Percentiles rank a stretch among this genome's conserved stretches.
phyloP scores from a whole-genome alignment of 2,888 invertebrate species.

The Polymixis flavicincta region DNA sequence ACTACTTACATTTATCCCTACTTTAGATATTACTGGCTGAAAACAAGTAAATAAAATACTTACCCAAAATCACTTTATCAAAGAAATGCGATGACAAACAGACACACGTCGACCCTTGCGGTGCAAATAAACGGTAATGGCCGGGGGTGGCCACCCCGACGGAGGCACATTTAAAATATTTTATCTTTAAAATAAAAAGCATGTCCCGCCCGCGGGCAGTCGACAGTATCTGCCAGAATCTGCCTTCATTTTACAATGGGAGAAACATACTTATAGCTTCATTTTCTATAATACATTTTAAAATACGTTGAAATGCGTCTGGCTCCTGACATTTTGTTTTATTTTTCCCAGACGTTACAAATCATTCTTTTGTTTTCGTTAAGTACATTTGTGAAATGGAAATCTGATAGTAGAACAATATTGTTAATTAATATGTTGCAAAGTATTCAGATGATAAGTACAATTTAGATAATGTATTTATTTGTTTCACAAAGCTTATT shows the following conservation, averaged over 20 bases:
- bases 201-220: conserved; percentile 70
- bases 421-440: background rate
- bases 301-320: conserved; percentile 28
- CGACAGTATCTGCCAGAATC: conserved; percentile 35
- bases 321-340: conserved; percentile 26
- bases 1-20: background rate
- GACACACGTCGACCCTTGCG: conserved; percentile 35
- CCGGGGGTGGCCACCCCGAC: conserved; percentile 62
- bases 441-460: conserved; percentile 1
- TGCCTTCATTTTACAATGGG: conserved; percentile 42
- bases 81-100: conserved; percentile 47
- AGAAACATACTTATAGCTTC: conserved; percentile 6
- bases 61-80: conserved; percentile 39
- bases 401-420: conserved; percentile 12
- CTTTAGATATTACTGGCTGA: background rate
- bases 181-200: conserved; percentile 76
- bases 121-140: conserved; percentile 56
- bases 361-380: conserved; percentile 24
- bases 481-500: background rate
- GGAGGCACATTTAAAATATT: conserved; percentile 75
- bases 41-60: conserved; percentile 23
- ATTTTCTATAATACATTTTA: conserved; percentile 32
- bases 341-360: conserved; percentile 21
- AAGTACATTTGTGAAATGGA: conserved; percentile 13
- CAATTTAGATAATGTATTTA: background rate